Percentiles rank a stretch among this genome's conserved stretches.
Evolutionary conservation across 2,797 vertebrate species (phyloP).

Genomic region (Cynodonichthys magdalenae): DNA sequence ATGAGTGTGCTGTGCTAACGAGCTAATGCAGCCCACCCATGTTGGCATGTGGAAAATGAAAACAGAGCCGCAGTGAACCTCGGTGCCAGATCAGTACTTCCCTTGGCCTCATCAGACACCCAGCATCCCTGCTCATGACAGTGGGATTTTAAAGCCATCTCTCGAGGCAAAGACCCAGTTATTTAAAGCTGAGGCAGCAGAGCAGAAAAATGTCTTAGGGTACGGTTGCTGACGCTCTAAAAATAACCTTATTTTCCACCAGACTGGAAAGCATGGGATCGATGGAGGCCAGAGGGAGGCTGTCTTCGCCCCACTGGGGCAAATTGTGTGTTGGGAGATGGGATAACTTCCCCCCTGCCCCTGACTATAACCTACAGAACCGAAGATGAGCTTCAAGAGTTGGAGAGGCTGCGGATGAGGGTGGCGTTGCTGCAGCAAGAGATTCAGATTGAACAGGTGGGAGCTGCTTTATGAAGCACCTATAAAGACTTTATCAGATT

Average conservation of each 20-base stretch:
- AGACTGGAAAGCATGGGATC: conserved; percentile 80
- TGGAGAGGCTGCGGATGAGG: conserved; percentile 73
- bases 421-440: conserved; percentile 78
- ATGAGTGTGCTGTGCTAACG: conserved; percentile 47
- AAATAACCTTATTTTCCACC: conserved; percentile 73
- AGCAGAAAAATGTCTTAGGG: conserved; percentile 67
- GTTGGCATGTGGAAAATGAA: conserved; percentile 70
- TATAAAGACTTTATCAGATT: neutral
- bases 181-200: conserved; percentile 72
- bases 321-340: conserved; percentile 44
- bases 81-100: conserved; percentile 59
- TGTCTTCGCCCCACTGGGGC: conserved; percentile 58
- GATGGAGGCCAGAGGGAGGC: conserved; percentile 68
- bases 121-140: conserved; percentile 33
- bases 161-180: conserved; percentile 50
- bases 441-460: conserved; percentile 75
- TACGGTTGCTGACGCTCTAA: conserved; percentile 74
- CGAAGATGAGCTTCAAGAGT: conserved; percentile 70
- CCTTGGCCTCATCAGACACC: conserved; percentile 46
- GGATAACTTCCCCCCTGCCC: conserved; percentile 49
- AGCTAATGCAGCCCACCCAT: conserved; percentile 60
- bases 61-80: conserved; percentile 59
- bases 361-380: conserved; percentile 67
- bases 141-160: conserved; percentile 53
- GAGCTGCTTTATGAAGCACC: neutral